A percentile compares a stretch with the other conserved stretches of the same genome.
Evolutionary conservation across 1,140 invertebrate species (phyloP).

Genomic region (Melipona quadrifasciata): DNA sequence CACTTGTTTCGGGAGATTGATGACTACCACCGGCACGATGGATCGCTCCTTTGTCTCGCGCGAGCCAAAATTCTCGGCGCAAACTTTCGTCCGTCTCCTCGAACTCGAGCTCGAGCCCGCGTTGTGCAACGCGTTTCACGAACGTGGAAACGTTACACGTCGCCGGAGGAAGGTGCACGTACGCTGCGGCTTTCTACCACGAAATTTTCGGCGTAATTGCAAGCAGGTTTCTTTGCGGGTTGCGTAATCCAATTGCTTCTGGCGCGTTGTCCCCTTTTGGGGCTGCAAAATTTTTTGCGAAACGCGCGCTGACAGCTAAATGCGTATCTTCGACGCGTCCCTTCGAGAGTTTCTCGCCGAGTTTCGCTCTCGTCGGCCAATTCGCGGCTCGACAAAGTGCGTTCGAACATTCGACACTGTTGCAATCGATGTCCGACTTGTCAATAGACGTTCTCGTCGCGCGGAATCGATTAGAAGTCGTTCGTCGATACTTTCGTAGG

Average conservation of each 20-base stretch:
- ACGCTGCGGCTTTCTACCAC: neutral
- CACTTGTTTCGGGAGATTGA: neutral
- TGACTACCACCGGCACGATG: neutral
- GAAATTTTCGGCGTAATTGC: neutral
- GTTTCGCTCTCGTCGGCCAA: neutral
- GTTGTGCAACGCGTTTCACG: slow-evolving; percentile 2
- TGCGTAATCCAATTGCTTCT: neutral
- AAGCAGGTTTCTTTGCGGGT: neutral
- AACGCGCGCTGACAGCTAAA: neutral
- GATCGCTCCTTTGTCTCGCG: neutral
- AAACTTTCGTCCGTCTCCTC: slow-evolving; percentile 1
- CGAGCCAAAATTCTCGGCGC: neutral
- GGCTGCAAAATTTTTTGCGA: neutral
- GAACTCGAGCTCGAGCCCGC: neutral
- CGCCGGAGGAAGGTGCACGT: too few relatives aligned
- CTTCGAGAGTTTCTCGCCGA: neutral
- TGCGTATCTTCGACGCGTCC: neutral
- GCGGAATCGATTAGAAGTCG: neutral
- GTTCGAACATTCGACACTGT: neutral
- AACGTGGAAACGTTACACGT: neutral
- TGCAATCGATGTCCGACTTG: neutral
- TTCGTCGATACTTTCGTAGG: slow-evolving; percentile 14
- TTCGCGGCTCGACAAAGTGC: neutral
- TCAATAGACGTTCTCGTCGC: neutral
- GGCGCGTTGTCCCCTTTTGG: neutral